These are phyloP conservation scores for Choreutis nemorana DNA, from an alignment of 2,888 invertebrate species.

Conservation along the genomic window DNA sequence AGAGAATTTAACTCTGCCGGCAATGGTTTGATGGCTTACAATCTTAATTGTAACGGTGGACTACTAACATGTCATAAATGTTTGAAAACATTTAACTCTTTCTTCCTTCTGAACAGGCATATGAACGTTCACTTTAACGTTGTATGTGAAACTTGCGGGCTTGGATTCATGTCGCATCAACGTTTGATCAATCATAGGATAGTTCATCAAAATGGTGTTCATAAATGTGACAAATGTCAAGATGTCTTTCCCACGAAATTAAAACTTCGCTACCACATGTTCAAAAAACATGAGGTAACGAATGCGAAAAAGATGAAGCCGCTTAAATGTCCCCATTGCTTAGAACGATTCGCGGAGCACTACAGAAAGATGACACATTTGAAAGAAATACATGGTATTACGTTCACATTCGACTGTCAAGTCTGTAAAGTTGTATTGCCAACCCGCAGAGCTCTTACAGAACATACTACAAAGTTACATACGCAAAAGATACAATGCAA, in stretches of 20 bases:
- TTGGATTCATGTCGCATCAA: conserved; percentile 53
- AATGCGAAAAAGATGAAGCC: conserved; percentile 45
- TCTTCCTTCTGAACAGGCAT: conserved; percentile 47
- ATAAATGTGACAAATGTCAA: conserved; percentile 45
- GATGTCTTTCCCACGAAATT: conserved; percentile 45
- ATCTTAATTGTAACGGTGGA: conserved; percentile 34
- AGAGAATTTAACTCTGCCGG: conserved; percentile 52
- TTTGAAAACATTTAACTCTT: conserved; percentile 43
- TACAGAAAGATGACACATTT: conserved; percentile 54
- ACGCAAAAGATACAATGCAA: conserved; percentile 50
- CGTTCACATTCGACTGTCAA: conserved; percentile 45
- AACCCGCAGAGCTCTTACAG: conserved; percentile 43
- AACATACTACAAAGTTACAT: conserved; percentile 48
- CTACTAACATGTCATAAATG: conserved; percentile 45
- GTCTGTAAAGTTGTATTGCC: conserved; percentile 38
- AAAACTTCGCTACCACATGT: conserved; percentile 43
- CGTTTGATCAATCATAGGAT: conserved; percentile 44
- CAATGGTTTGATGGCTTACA: conserved; percentile 49
- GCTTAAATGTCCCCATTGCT: conserved; percentile 50
- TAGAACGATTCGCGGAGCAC: conserved; percentile 50
- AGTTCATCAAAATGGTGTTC: conserved; percentile 44
- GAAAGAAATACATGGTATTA: conserved; percentile 44
- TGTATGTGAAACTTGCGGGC: conserved; percentile 52
- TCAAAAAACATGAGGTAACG: conserved; percentile 43
- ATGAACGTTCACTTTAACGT: conserved; percentile 56